These are phyloP conservation scores for Theretra japonica DNA, from an alignment of 2,888 invertebrate genomes.

Conservation along the genomic window DNA sequence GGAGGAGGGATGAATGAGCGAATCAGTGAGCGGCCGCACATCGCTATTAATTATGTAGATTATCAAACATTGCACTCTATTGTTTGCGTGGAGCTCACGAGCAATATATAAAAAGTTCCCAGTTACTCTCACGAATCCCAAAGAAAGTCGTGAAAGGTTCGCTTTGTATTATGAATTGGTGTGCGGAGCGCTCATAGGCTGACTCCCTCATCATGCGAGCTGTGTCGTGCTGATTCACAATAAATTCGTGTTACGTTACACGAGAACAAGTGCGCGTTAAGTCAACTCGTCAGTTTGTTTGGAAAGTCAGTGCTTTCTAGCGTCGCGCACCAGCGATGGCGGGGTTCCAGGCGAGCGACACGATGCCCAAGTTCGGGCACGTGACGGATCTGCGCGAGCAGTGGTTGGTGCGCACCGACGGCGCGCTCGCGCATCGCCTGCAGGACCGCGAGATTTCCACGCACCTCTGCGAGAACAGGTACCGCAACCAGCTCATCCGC, in stretches of 20 bases:
- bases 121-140: constrained; percentile 69
- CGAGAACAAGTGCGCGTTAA: constrained; percentile 45
- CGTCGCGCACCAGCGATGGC: constrained; percentile 64
- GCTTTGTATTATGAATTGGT: constrained; percentile 51
- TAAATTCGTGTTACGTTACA: constrained; percentile 49
- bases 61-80: constrained; percentile 67
- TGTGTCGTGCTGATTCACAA: constrained; percentile 47
- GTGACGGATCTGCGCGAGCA: constrained; percentile 79
- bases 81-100: constrained; percentile 57
- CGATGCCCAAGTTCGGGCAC: constrained; percentile 80
- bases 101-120: constrained; percentile 67
- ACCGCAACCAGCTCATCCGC: constrained; percentile 78
- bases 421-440: constrained; percentile 76
- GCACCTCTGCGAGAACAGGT: constrained; percentile 78
- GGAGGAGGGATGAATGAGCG: constrained; percentile 60
- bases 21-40: constrained; percentile 39
- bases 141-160: constrained; percentile 69
- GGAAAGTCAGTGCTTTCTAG: constrained; percentile 50
- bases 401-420: constrained; percentile 79
- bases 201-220: constrained; percentile 48
- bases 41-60: constrained; percentile 72
- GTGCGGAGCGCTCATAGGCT: constrained; percentile 24
- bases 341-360: constrained; percentile 72
- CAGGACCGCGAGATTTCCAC: constrained; percentile 81
- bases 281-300: constrained; percentile 46